These are phyloP conservation scores for Ianthella basta DNA, from an alignment of 37 sponge, comb jelly and placozoan species.

Conservation along the genomic window DNA sequence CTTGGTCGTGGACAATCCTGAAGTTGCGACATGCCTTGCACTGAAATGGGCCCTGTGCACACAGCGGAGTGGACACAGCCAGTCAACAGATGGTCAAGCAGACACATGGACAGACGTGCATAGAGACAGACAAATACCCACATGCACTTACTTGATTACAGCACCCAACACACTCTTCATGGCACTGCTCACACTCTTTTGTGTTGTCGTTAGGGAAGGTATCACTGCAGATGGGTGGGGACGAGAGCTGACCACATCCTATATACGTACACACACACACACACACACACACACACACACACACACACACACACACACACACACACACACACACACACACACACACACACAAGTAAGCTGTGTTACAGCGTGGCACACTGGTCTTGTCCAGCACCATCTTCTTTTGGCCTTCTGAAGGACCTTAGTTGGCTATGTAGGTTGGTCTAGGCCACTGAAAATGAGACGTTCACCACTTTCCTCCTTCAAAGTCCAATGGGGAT, in stretches of 20 bases:
- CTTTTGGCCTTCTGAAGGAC: no score
- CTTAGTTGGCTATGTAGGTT: no score
- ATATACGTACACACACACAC: background rate
- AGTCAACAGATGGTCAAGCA: no score
- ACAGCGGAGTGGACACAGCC: background rate
- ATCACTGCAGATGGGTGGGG: no score
- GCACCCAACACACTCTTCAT: conserved; percentile 55
- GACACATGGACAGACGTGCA: background rate
- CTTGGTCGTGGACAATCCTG: background rate
- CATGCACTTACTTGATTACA: conserved; percentile 44
- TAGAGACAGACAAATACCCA: background rate
- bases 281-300: conserved; percentile 8
- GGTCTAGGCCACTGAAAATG: no score
- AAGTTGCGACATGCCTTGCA: conserved; percentile 41
- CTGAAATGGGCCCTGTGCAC: conserved; percentile 47
- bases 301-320: conserved; percentile 5
- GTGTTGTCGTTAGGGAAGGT: conserved; percentile 32
- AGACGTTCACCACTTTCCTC: no score
- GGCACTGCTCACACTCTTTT: conserved; percentile 50
- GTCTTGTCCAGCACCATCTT: no score
- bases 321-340: no score
- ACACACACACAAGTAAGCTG: background rate
- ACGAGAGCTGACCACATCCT: no score
- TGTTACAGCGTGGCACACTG: no score
- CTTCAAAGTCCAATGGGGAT: no score